A percentile compares a stretch with the other conserved stretches of the same genome.
These are phyloP conservation scores for Lepetodrilus schrolli DNA, from an alignment of 2,888 invertebrate species.

Conservation along the genomic window DNA sequence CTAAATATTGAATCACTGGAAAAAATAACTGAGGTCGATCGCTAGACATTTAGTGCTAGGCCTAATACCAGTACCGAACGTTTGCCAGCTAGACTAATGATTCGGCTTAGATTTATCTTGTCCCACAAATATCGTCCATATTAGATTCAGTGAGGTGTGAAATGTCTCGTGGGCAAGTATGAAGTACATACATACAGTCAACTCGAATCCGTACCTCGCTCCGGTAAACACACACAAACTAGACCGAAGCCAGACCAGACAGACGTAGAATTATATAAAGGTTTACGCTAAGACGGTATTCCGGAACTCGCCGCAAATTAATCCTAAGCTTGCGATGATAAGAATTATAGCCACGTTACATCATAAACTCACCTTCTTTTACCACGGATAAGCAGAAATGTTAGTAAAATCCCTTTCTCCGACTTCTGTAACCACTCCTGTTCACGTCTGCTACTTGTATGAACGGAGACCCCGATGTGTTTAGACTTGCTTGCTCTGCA, in stretches of 20 bases:
- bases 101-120: no score
- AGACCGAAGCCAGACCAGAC: no score
- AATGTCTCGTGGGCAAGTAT: neutral
- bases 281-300: no score
- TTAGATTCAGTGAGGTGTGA: no score
- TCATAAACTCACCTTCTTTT: neutral
- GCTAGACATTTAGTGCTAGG: neutral
- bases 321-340: neutral
- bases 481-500: neutral
- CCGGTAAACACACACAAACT: neutral
- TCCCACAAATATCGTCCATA: no score
- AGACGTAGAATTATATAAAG: no score
- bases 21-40: constrained; percentile 15
- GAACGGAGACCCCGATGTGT: constrained; percentile 1
- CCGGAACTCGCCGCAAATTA: no score
- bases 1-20: neutral
- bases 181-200: neutral
- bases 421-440: neutral
- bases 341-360: neutral
- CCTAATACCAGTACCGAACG: neutral
- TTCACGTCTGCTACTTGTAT: neutral
- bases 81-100: neutral
- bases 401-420: neutral
- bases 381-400: neutral
- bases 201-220: neutral